Evolutionary conservation across 2,113 vertebrate species (phyloP).

Genomic region (Brachyhypopomus gauderio): DNA sequence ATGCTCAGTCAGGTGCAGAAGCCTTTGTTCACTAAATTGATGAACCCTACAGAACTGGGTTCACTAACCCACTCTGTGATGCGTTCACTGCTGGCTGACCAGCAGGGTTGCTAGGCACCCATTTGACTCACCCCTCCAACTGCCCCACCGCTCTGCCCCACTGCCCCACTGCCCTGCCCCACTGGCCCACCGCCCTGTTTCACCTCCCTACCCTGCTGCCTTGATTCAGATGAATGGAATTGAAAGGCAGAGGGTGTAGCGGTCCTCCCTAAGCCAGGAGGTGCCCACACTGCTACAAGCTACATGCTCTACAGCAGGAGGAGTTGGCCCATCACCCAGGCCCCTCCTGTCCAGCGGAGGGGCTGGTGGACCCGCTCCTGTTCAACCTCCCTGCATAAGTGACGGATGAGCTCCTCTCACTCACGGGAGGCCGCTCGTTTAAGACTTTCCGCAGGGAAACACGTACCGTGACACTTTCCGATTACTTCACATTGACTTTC

Average conservation of each 20-base stretch:
- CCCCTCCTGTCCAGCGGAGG: background rate
- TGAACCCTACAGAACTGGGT: slow-evolving; percentile 30
- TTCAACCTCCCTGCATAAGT: slow-evolving; percentile 55
- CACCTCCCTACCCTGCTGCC: too few species aligned
- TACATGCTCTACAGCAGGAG: slow-evolving; percentile 6
- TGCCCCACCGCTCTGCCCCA: background rate
- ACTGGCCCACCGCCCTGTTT: background rate
- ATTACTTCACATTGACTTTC: slow-evolving; percentile 73
- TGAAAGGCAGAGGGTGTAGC: slow-evolving; percentile 46
- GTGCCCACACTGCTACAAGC: slow-evolving; percentile 37
- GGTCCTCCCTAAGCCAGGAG: slow-evolving; percentile 26
- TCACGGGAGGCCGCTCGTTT: slow-evolving; percentile 66
- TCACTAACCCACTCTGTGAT: slow-evolving; percentile 8
- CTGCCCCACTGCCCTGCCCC: background rate
- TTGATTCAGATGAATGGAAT: background rate
- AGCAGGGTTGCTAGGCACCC: background rate
- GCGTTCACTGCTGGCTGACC: slow-evolving; percentile 11
- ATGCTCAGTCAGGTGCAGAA: slow-evolving; percentile 20
- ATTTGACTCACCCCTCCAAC: slow-evolving; percentile 6
- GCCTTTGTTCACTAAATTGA: slow-evolving; percentile 23
- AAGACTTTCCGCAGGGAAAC: slow-evolving; percentile 68
- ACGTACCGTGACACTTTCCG: slow-evolving; percentile 69
- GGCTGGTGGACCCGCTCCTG: slow-evolving; percentile 35
- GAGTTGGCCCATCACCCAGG: background rate
- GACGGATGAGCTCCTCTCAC: slow-evolving; percentile 63